phyloP scores from a whole-genome alignment of 2,113 vertebrate species.

The Cottus gobio region DNA sequence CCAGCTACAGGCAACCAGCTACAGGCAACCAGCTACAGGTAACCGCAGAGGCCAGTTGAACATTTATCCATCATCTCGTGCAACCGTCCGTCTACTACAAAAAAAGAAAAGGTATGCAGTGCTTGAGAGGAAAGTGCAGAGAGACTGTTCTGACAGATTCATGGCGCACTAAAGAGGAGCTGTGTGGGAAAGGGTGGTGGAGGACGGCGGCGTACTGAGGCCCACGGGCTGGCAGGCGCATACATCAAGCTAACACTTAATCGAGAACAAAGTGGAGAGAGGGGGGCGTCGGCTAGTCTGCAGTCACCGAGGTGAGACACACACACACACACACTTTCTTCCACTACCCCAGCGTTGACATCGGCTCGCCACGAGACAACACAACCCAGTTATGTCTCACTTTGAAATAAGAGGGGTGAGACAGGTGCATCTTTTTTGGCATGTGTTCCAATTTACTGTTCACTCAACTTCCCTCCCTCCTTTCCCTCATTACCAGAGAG shows the following conservation, averaged over 20 bases:
- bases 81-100: not conserved
- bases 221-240: not conserved
- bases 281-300: constrained; percentile 43
- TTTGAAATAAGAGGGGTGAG: constrained; percentile 13
- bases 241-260: constrained; percentile 46
- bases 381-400: constrained; percentile 44
- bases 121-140: not conserved
- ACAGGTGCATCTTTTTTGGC: constrained; percentile 23
- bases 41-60: no score
- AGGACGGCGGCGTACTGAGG: constrained; percentile 30
- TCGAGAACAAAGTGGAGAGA: constrained; percentile 41
- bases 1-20: no score
- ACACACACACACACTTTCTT: not conserved
- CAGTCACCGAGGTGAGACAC: constrained; percentile 56
- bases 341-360: not conserved
- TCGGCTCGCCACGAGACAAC: constrained; percentile 4
- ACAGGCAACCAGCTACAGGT: no score
- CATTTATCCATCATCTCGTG: no score
- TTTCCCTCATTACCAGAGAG: not conserved
- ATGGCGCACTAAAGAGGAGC: constrained; percentile 36
- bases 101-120: no score
- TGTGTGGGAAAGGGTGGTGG: constrained; percentile 47
- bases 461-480: not conserved
- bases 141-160: constrained; percentile 43
- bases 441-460: constrained; percentile 23